phyloP scores from a whole-genome alignment of 2,113 vertebrate genomes.

The Isurus oxyrinchus region DNA sequence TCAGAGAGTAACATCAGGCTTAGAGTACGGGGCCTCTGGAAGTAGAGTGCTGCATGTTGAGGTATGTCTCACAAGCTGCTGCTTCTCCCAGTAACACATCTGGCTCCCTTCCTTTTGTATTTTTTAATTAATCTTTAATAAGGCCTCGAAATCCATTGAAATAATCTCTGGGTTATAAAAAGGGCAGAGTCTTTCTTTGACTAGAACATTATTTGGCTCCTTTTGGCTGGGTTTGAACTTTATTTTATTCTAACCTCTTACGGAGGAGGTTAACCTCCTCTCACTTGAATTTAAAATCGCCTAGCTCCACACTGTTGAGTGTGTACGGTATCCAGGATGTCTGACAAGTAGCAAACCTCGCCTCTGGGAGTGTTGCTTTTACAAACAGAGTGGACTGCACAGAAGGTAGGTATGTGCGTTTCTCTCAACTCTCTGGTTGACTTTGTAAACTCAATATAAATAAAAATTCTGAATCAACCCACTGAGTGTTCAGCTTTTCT shows the following conservation, averaged over 20 bases:
- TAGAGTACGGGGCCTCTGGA: not conserved
- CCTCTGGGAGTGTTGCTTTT: not conserved
- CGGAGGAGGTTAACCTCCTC: not conserved
- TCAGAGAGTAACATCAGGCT: not conserved
- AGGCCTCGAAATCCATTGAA: not conserved
- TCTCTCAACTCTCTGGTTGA: not conserved
- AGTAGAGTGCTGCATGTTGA: not conserved
- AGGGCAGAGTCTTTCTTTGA: not conserved
- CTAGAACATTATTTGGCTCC: not conserved
- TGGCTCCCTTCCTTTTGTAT: not conserved
- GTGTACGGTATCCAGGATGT: not conserved
- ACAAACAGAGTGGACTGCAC: not conserved
- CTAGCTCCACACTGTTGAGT: not conserved
- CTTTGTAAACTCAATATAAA: conserved; percentile 4
- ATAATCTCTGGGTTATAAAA: not conserved
- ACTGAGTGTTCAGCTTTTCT: not conserved
- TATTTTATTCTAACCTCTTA: not conserved
- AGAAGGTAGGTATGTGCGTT: too few species aligned
- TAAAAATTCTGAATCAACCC: not conserved
- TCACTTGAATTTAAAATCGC: not conserved
- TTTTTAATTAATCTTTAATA: not conserved
- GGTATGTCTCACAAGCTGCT: not conserved
- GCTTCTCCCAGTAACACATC: not conserved
- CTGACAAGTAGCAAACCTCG: not conserved
- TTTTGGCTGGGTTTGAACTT: not conserved